phyloP scores from a whole-genome alignment of 2,888 invertebrate species.

The Macaria notata region DNA sequence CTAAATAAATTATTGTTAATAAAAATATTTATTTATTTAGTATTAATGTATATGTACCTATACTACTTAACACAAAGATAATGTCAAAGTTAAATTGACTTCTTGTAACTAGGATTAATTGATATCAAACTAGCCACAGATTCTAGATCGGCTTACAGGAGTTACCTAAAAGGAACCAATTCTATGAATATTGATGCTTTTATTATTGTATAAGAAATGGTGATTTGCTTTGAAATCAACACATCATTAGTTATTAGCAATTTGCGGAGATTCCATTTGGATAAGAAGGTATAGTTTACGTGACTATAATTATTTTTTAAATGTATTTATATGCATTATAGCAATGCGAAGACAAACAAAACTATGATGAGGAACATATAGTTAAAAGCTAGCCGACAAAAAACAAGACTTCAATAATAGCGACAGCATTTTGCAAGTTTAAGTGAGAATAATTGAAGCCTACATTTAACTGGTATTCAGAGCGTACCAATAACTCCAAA shows the following conservation, averaged over 20 bases:
- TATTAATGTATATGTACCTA: too few species aligned
- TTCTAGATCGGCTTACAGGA: conserved; percentile 26
- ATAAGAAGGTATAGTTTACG: conserved; percentile 1
- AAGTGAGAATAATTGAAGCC: neutral
- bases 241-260: conserved; percentile 14
- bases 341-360: too few species aligned
- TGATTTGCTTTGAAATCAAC: conserved; percentile 24
- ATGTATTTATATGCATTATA: too few species aligned
- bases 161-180: conserved; percentile 28
- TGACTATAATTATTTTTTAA: too few species aligned
- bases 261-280: conserved; percentile 5
- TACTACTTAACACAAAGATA: too few species aligned
- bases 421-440: neutral
- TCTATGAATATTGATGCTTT: conserved; percentile 41
- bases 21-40: too few species aligned
- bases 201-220: conserved; percentile 35
- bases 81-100: neutral
- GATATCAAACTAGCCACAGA: conserved; percentile 9
- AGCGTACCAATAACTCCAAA: neutral
- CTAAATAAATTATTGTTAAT: too few species aligned
- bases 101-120: neutral
- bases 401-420: too few species aligned
- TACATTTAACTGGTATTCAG: conserved; percentile 4
- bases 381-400: too few species aligned
- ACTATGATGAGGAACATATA: too few species aligned